Percentiles rank a stretch among this genome's conserved stretches.
Conservation (phyloP, 2,888 invertebrate species). For the Frankliniella intonsa region DNA sequence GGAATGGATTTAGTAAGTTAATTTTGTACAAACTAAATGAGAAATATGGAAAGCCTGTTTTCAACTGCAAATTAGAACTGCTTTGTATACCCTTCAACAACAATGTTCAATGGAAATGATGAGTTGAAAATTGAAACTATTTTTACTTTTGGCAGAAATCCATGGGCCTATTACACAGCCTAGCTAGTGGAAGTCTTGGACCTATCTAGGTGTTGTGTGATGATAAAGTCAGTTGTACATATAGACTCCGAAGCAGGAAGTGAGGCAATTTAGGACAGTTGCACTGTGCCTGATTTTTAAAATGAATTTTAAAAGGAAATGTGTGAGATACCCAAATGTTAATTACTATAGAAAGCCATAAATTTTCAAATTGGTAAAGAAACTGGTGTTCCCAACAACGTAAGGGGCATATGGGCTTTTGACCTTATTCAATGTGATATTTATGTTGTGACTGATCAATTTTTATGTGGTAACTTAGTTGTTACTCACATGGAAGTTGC, state of each 20-base stretch:
- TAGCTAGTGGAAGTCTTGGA: not conserved
- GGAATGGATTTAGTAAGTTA: too few species aligned
- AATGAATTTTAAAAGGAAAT: not conserved
- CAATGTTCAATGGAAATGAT: too few species aligned
- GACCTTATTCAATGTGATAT: not conserved
- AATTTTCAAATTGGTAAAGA: too few species aligned
- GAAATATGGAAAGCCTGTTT: too few species aligned
- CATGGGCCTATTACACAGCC: not conserved
- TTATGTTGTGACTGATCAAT: conserved; percentile 27
- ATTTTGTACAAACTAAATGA: too few species aligned
- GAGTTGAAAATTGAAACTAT: not conserved
- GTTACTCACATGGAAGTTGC: conserved; percentile 13
- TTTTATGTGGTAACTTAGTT: not conserved
- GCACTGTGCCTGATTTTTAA: not conserved
- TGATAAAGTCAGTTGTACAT: not conserved
- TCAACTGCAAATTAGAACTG: too few species aligned
- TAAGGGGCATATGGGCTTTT: not conserved
- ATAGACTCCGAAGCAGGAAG: not conserved
- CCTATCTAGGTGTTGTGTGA: not conserved
- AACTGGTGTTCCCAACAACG: not conserved
- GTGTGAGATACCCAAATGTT: not conserved
- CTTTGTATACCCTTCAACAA: too few species aligned
- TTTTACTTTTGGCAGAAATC: not conserved
- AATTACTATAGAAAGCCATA: too few species aligned
- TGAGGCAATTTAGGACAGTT: not conserved